Conservation (phyloP, 2,113 vertebrate species). For the Eretmochelys imbricata region DNA sequence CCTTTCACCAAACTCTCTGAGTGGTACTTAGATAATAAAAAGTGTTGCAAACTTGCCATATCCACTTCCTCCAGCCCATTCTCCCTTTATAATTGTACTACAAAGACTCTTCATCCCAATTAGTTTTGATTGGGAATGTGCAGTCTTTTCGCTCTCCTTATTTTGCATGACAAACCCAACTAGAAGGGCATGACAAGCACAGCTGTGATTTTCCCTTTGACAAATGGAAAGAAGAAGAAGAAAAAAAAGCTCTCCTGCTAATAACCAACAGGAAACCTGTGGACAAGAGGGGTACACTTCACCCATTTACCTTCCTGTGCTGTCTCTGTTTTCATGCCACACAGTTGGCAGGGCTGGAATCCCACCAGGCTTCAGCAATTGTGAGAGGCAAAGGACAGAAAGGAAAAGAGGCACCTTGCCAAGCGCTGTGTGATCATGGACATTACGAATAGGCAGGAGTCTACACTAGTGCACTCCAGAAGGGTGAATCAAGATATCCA, state of each 20-base stretch:
- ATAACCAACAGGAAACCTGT: slow-evolving; percentile 71
- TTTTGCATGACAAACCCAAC: slow-evolving; percentile 77
- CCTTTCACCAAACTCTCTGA: slow-evolving; percentile 76
- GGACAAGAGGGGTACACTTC: slow-evolving; percentile 49
- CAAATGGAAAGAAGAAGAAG: slow-evolving; percentile 57
- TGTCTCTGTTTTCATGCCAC: slow-evolving; percentile 39
- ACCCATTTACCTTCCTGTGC: slow-evolving; percentile 64
- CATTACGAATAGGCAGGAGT: background rate
- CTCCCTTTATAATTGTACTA: slow-evolving; percentile 57
- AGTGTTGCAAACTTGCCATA: slow-evolving; percentile 58
- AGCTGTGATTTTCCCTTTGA: slow-evolving; percentile 70
- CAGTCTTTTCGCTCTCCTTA: slow-evolving; percentile 75
- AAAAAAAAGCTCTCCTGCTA: slow-evolving; percentile 30
- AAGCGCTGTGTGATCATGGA: background rate
- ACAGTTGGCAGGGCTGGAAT: slow-evolving; percentile 1
- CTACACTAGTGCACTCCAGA: background rate
- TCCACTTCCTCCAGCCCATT: slow-evolving; percentile 67
- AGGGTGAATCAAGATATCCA: background rate
- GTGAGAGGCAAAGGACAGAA: background rate
- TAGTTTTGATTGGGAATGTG: slow-evolving; percentile 76
- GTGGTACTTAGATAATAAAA: slow-evolving; percentile 71
- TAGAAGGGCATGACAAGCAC: slow-evolving; percentile 67
- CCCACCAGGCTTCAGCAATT: slow-evolving; percentile 22
- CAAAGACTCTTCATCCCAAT: slow-evolving; percentile 71
- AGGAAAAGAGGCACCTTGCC: background rate